A percentile compares a stretch with the other conserved stretches of the same genome.
Conservation (phyloP, 2,888 invertebrate species). For the Heliconius ismenius region DNA sequence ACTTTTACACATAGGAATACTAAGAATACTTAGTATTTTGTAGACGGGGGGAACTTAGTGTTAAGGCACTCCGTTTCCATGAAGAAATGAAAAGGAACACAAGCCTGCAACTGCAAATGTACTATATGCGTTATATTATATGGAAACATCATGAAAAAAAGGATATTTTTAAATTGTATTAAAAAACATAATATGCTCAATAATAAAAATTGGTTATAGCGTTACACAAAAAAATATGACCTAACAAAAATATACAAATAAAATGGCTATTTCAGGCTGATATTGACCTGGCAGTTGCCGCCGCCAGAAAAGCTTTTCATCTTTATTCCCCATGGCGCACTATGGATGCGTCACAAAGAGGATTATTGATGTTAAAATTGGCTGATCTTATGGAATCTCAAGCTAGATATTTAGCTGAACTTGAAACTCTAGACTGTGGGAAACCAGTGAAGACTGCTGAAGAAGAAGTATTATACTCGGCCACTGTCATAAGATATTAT, state of each 20-base stretch:
- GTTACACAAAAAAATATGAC: background rate
- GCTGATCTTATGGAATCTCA: slow-evolving; percentile 91
- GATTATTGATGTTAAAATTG: slow-evolving; percentile 85
- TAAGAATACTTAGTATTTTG: background rate
- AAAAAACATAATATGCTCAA: too few species aligned
- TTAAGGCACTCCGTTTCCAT: too few species aligned
- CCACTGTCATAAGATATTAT: slow-evolving; percentile 88
- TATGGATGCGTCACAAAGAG: slow-evolving; percentile 91
- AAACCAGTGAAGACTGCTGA: slow-evolving; percentile 90
- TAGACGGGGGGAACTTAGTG: too few species aligned
- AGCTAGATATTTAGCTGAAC: slow-evolving; percentile 86
- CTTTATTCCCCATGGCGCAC: slow-evolving; percentile 88
- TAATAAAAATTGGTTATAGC: too few species aligned
- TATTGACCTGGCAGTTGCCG: slow-evolving; percentile 89
- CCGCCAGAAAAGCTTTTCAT: slow-evolving; percentile 89
- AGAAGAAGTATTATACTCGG: slow-evolving; percentile 85
- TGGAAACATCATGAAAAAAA: too few species aligned
- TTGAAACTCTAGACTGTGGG: slow-evolving; percentile 97
- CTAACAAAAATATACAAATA: background rate
- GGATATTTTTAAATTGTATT: too few species aligned
- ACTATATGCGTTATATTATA: too few species aligned
- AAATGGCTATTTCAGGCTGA: slow-evolving; percentile 82
- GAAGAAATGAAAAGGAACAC: too few species aligned
- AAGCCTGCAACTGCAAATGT: too few species aligned
- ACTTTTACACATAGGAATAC: background rate